Conservation (phyloP, 2,888 invertebrate genomes). For the Eucera pruinosa region DNA sequence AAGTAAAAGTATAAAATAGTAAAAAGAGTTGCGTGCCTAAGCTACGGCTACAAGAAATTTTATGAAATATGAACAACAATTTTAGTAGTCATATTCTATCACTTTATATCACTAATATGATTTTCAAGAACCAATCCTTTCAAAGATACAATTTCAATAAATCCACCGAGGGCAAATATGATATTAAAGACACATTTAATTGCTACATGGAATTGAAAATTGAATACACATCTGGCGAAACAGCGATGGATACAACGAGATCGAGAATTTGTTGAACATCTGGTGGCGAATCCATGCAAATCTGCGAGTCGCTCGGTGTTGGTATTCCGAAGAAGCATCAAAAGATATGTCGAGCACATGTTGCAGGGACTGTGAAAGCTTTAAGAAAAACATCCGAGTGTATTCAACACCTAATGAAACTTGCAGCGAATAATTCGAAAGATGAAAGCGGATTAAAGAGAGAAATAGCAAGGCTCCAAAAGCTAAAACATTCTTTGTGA, state of each 20-base stretch:
- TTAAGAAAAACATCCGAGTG: constrained; percentile 16
- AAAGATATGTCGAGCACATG: constrained; percentile 34
- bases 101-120: background rate
- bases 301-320: background rate
- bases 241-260: background rate
- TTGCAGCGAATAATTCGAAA: background rate
- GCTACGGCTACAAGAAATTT: too few species aligned
- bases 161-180: too few species aligned
- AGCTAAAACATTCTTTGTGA: background rate
- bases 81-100: too few species aligned
- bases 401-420: background rate
- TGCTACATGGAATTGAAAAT: background rate
- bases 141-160: background rate
- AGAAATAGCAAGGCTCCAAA: background rate
- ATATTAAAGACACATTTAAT: too few species aligned
- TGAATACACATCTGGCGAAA: constrained; percentile 16
- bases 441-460: background rate
- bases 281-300: constrained; percentile 14
- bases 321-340: constrained; percentile 12
- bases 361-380: background rate
- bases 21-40: too few species aligned
- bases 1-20: too few species aligned
- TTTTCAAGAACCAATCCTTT: constrained; percentile 15
- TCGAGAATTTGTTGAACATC: constrained; percentile 20
- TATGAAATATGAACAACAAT: too few species aligned